A percentile compares a stretch with the other conserved stretches of the same genome.
Evolutionary conservation across 2,797 vertebrate genomes (phyloP).

Genomic region (Zonotrichia albicollis): DNA sequence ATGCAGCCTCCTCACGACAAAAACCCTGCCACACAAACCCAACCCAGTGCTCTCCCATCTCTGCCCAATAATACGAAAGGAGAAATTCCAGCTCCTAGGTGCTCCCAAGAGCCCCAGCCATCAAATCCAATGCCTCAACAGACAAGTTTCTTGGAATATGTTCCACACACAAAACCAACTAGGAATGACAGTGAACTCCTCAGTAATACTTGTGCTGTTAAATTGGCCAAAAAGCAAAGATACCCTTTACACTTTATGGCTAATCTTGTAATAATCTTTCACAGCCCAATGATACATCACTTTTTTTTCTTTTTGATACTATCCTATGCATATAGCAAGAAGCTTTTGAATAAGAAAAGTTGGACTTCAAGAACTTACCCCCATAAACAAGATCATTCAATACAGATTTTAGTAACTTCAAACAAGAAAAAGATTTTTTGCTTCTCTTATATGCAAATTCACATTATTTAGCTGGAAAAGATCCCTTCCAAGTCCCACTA

Average conservation of each 20-base stretch:
- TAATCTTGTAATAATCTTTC: neutral
- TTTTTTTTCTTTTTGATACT: neutral
- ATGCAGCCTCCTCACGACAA: neutral
- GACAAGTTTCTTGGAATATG: neutral
- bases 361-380: neutral
- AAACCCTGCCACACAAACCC: neutral
- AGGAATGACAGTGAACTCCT: neutral
- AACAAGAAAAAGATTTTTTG: neutral
- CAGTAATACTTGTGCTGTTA: neutral
- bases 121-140: neutral
- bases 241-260: neutral
- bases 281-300: neutral
- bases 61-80: neutral
- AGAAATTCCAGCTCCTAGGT: neutral
- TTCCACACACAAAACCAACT: neutral
- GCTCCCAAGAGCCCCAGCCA: rapidly evolving
- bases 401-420: neutral
- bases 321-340: neutral
- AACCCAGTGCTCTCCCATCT: neutral
- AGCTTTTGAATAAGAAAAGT: neutral
- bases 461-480: neutral
- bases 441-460: neutral
- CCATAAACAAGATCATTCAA: neutral
- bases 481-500: neutral
- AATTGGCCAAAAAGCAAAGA: neutral